Evolutionary conservation across 1,140 invertebrate genomes (phyloP), one percentile per base, ranked within the genome.

Genomic region (Ephestia elutella): DNA sequence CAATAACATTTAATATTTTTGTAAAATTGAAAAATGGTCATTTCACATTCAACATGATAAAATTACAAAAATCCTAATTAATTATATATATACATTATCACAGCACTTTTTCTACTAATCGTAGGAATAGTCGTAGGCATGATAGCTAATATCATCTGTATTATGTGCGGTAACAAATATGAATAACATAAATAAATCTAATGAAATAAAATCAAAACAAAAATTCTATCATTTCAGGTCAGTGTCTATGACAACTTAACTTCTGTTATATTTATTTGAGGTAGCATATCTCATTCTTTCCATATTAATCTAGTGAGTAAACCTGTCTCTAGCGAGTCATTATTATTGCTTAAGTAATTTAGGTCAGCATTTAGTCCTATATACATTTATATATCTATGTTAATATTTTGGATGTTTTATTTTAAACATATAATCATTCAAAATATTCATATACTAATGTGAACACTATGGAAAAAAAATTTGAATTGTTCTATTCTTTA

Each of bases 81-180:
- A 32, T 44, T 59, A 35, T 58, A 61, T 55, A 59, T 54, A 44
- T 66, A 66, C 62, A 68, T 68, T 71, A 79, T 81, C 78, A 82
- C 80, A 86, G 80, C 64, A 65, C 48, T 67, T 66, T 66, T 75
- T 59, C 59, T 54, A 44, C 38, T 44, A 44, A n/a, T 44, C 38
- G 0, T 15, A 44, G 38, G 38, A 44, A 44, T 44, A 44, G 38
- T 5, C 38, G 5, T 15, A 44, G 38, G 15, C 38, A 44, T 44
- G 38, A 44, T 44, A 44, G 2, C 5, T 44, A 15, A 1, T 44
- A 44, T 44, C 38, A 44, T 13, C 1, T 10, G 13, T 44, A 15
- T 4, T 44, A 17, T 44, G 38, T 5, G 38, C 38, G n/a, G 38
- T 44, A 44, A 44, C 7, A 44, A 2, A 44, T 10, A 44, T 44